These are phyloP conservation scores for Diarsia brunnea DNA, from an alignment of 2,888 invertebrate genomes.

Conservation along the genomic window DNA sequence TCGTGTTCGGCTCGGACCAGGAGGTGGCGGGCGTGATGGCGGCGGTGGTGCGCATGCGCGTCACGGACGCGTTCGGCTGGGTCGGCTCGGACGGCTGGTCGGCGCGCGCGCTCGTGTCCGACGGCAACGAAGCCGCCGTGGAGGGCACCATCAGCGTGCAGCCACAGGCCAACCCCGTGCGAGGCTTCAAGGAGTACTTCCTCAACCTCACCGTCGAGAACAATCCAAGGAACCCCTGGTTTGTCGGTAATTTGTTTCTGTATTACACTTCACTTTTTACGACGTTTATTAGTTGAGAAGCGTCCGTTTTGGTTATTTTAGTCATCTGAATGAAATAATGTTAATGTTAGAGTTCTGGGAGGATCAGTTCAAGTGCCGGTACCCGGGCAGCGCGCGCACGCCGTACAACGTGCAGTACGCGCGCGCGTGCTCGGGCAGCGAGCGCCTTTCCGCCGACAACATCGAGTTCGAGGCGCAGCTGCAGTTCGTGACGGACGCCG, in stretches of 20 bases:
- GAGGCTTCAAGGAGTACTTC: constrained; percentile 96
- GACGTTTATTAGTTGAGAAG: background rate
- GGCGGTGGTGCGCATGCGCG: constrained; percentile 95
- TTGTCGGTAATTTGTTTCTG: constrained; percentile 92
- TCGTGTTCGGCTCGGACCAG: constrained; percentile 98
- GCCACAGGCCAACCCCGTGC: constrained; percentile 97
- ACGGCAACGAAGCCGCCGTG: constrained; percentile 96
- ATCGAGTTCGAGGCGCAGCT: constrained; percentile 97
- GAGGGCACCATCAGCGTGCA: constrained; percentile 96
- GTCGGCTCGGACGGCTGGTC: constrained; percentile 99
- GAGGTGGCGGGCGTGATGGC: constrained; percentile 99
- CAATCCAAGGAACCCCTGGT: constrained; percentile 98
- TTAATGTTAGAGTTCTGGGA: constrained; percentile 96
- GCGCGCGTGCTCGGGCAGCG: constrained; percentile 94
- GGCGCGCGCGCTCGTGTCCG: constrained; percentile 95
- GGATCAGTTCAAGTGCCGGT: constrained; percentile 96
- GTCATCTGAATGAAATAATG: background rate
- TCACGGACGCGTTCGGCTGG: constrained; percentile 97
- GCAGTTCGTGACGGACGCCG: constrained; percentile 98
- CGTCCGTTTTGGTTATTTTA: background rate
- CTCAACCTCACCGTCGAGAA: constrained; percentile 95
- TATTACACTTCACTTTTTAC: background rate
- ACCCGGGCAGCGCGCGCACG: constrained; percentile 94
- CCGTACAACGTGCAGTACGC: constrained; percentile 94
- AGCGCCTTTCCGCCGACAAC: constrained; percentile 93